Evolutionary conservation across 30 jellyfish, hydroid and myxozoan genomes (phyloP).

Genomic region (Turritopsis dohrnii): DNA sequence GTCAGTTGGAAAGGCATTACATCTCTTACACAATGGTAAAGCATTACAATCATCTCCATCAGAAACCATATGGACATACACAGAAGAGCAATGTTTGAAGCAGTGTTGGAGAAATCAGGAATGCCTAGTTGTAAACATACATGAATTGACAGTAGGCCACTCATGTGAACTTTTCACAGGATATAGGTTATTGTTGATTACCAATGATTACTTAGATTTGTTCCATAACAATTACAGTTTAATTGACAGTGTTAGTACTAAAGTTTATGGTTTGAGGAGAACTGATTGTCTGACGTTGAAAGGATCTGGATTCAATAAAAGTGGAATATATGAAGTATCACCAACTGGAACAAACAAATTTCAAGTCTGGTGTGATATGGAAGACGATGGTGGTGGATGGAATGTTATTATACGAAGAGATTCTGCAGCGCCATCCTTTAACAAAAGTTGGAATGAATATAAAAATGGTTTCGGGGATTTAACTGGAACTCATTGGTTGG

Average conservation of each 20-base stretch:
- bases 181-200: too few species aligned
- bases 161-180: background rate
- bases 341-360: background rate
- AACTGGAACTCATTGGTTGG: background rate
- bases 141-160: background rate
- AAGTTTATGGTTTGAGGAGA: background rate
- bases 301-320: background rate
- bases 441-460: background rate
- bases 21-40: background rate
- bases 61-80: background rate
- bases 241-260: background rate
- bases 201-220: too few species aligned
- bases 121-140: background rate
- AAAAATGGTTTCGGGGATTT: background rate
- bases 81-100: background rate
- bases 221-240: background rate
- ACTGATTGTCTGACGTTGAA: background rate
- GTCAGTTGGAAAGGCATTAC: background rate
- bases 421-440: background rate
- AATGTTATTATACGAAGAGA: background rate
- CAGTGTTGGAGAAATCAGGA: background rate
- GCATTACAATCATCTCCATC: background rate
- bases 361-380: background rate
- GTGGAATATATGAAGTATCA: background rate
- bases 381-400: background rate